These are phyloP conservation scores for Muntiacus reevesi DNA, from an alignment of 2,113 vertebrate genomes.

Conservation along the genomic window DNA sequence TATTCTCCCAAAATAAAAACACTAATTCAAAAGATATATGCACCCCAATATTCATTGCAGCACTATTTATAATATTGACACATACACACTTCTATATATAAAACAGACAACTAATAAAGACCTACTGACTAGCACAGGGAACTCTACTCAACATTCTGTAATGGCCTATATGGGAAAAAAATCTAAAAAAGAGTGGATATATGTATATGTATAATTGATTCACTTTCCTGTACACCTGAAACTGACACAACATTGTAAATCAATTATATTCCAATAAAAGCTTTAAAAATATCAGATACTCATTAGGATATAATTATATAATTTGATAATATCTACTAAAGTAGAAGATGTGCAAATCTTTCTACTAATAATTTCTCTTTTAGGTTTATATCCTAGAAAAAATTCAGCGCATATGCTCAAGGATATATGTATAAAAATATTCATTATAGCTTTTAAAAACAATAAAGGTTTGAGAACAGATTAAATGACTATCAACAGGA, in stretches of 20 bases:
- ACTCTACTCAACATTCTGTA: background rate
- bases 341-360: background rate
- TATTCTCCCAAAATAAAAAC: background rate
- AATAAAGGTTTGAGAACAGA: slow-evolving; percentile 18
- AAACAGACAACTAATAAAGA: background rate
- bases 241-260: background rate
- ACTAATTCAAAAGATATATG: background rate
- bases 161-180: background rate
- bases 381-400: background rate
- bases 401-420: background rate
- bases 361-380: background rate
- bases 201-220: background rate
- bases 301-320: background rate
- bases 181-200: background rate
- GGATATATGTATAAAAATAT: background rate
- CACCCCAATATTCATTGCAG: background rate
- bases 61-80: background rate
- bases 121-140: background rate
- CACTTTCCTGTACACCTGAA: background rate
- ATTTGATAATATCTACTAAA: background rate
- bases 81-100: background rate
- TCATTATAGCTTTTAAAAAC: background rate
- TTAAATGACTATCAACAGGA: background rate
- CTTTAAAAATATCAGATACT: background rate
- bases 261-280: background rate